Conservation (phyloP, 2,797 vertebrate species). For the Acanthurus tractus region DNA sequence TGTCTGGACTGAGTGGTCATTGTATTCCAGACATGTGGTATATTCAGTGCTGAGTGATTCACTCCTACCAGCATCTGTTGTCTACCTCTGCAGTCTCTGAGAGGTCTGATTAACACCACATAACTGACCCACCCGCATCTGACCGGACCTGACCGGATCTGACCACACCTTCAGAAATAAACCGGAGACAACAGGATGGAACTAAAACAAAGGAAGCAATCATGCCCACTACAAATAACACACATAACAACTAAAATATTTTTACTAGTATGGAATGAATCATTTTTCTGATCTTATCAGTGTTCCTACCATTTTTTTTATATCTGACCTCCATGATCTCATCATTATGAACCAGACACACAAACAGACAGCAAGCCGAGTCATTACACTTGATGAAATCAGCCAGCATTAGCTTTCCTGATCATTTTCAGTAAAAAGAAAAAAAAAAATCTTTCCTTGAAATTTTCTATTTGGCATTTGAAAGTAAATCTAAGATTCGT, state of each 20-base stretch:
- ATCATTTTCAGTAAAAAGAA: not conserved
- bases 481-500: slow-evolving; percentile 22
- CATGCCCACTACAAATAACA: slow-evolving; percentile 39
- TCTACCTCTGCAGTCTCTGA: slow-evolving; percentile 71
- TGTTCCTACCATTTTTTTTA: not conserved
- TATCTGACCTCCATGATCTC: not conserved
- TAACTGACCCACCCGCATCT: slow-evolving; percentile 62
- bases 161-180: slow-evolving; percentile 69
- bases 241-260: slow-evolving; percentile 24
- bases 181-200: slow-evolving; percentile 45
- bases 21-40: slow-evolving; percentile 83
- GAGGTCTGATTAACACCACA: slow-evolving; percentile 77
- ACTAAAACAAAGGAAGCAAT: slow-evolving; percentile 42
- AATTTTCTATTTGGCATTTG: slow-evolving; percentile 32
- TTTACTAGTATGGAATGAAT: slow-evolving; percentile 40
- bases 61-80: slow-evolving; percentile 80
- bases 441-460: not conserved
- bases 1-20: slow-evolving; percentile 79
- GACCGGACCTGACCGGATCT: slow-evolving; percentile 60
- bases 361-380: not conserved
- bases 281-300: slow-evolving; percentile 19
- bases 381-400: slow-evolving; percentile 7
- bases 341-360: slow-evolving; percentile 1
- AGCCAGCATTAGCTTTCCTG: too few relatives aligned
- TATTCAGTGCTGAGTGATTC: slow-evolving; percentile 80